Evolutionary conservation across 2,113 vertebrate species (phyloP), one percentile per base, ranked within the genome.

Genomic region (Heliornis fulica): DNA sequence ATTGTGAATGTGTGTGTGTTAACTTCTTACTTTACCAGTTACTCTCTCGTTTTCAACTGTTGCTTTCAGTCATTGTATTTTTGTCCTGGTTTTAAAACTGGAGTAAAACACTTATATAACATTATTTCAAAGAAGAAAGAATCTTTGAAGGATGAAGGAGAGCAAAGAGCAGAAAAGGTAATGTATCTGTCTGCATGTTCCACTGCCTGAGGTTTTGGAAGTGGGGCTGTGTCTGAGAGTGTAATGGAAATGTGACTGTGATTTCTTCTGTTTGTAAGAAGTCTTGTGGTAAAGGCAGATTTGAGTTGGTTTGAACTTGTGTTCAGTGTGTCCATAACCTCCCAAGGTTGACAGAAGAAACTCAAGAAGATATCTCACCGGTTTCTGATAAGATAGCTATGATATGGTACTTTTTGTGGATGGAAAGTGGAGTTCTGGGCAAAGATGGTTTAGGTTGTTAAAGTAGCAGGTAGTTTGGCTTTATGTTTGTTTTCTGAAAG

Each of bases 61-160:
- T 92, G 60, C 36, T 61, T 95, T 46, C 93, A 99, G 99, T 99
- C 99, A 54, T 97, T 99, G 25, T 99, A 99, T 97, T 99, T 99
- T 95, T 99, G 99, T 91, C 99, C 99, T 87, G 99, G 99, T 53
- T 99, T 99, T 98, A 99, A 98, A 98, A 98, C 98, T 84, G 99
- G 99, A 92, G 97, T 99, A 16, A 99, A 99, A 90, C 98, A 98
- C 61, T 98, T 99, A 87, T 98, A 98, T 96, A 98, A 97, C 43
- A 96, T 99, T 13, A 98, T 98, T 95, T 98, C 98, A 54, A 98
- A 98, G 97, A 98, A 98, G 93, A 98, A 96, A 95, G 98, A 99
- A 72, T 98, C 96, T 66, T 90, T 97, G 65, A 98, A 98, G 94
- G 98, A 99, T 59, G 98, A 99, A 93, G 92, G 94, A 38, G 97